A percentile compares a stretch with the other conserved stretches of the same genome.
Evolutionary conservation across 2,113 vertebrate genomes (phyloP).

Genomic region (Perca fluviatilis): DNA sequence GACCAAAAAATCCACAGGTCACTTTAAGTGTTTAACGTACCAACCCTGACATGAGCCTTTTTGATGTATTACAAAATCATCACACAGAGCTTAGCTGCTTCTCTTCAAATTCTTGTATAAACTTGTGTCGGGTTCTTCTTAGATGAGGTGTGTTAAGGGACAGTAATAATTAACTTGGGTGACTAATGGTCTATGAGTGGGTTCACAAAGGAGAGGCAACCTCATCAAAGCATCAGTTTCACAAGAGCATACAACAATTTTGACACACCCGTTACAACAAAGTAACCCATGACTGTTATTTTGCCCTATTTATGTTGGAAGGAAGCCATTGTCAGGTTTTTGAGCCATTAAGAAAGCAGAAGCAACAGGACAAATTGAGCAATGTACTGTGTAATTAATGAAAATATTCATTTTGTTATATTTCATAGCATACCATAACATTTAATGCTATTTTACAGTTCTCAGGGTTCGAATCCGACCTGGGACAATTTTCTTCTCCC

Average conservation of each 20-base stretch:
- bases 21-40: slow-evolving; percentile 52
- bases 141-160: slow-evolving; percentile 50
- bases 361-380: background rate
- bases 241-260: background rate
- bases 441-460: background rate
- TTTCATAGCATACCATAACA: background rate
- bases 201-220: slow-evolving; percentile 38
- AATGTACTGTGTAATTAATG: background rate
- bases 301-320: slow-evolving; percentile 3
- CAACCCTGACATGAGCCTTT: slow-evolving; percentile 37
- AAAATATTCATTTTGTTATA: background rate
- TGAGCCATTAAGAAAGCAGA: background rate
- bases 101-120: slow-evolving; percentile 52
- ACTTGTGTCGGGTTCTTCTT: slow-evolving; percentile 52
- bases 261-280: slow-evolving; percentile 37
- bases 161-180: slow-evolving; percentile 65
- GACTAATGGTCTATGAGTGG: slow-evolving; percentile 52
- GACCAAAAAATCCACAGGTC: slow-evolving; percentile 47
- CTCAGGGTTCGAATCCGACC: too few species aligned
- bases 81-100: slow-evolving; percentile 13
- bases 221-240: slow-evolving; percentile 45
- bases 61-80: slow-evolving; percentile 11
- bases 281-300: background rate
- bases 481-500: too few species aligned
- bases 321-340: background rate